Evolutionary conservation across 2,797 vertebrate genomes (phyloP).

Genomic region (Sandelia bainsii): DNA sequence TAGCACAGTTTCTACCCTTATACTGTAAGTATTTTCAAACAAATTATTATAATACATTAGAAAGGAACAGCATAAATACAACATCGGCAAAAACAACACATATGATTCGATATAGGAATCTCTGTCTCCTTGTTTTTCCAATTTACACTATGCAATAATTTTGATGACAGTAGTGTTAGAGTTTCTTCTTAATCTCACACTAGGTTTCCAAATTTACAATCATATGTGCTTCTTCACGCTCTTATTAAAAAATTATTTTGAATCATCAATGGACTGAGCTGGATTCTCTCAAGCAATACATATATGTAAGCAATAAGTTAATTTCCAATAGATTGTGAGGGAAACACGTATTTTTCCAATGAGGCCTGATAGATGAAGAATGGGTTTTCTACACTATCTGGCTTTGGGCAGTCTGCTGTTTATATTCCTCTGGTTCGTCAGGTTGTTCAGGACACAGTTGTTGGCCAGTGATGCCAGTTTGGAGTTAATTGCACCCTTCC

Average conservation of each 20-base stretch:
- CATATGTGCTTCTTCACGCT: constrained; percentile 37
- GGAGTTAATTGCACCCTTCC: constrained; percentile 72
- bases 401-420: constrained; percentile 79
- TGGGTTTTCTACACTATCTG: constrained; percentile 74
- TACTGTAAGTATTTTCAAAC: constrained; percentile 46
- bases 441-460: constrained; percentile 83
- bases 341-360: constrained; percentile 1
- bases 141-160: not conserved
- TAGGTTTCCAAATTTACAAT: constrained; percentile 42
- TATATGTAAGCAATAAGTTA: constrained; percentile 22
- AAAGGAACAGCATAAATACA: constrained; percentile 48
- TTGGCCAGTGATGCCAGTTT: constrained; percentile 78
- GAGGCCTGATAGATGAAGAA: not conserved
- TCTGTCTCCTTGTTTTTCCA: constrained; percentile 5
- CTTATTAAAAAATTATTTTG: constrained; percentile 42
- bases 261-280: constrained; percentile 60
- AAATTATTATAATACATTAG: constrained; percentile 21
- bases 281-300: constrained; percentile 24
- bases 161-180: not conserved
- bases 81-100: constrained; percentile 40
- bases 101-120: constrained; percentile 7
- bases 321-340: not conserved
- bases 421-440: constrained; percentile 76
- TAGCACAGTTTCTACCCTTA: constrained; percentile 4
- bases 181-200: constrained; percentile 18